phyloP scores from a whole-genome alignment of 2,113 vertebrate species.

The Gnathonemus longibarbis region DNA sequence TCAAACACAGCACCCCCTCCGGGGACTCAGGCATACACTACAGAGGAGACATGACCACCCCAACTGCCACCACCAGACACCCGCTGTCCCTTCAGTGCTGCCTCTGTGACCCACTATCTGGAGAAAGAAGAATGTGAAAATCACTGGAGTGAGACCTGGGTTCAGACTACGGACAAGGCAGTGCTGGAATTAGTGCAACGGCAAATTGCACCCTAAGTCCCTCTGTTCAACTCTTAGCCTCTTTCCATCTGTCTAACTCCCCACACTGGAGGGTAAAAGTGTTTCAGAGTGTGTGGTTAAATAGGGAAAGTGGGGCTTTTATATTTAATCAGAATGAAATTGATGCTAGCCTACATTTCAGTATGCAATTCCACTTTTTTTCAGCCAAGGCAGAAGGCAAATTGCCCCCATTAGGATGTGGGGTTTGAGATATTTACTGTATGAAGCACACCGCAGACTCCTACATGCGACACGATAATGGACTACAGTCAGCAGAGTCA shows the following conservation, averaged over 20 bases:
- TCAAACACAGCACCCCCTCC: not conserved
- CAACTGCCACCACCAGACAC: not conserved
- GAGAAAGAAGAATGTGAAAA: not conserved
- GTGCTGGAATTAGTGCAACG: not conserved
- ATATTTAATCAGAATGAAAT: conserved; percentile 2
- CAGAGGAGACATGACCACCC: too few relatives aligned
- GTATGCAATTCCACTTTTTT: not conserved
- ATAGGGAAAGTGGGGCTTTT: not conserved
- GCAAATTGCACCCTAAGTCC: not conserved
- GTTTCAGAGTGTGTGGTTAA: not conserved
- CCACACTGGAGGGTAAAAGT: not conserved
- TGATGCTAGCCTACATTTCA: not conserved
- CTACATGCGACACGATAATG: not conserved
- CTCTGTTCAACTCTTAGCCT: not conserved
- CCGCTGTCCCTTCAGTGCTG: not conserved
- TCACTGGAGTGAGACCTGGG: not conserved
- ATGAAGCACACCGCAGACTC: not conserved
- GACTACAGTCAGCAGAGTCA: not conserved
- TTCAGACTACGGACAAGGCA: not conserved
- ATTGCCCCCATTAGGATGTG: not conserved
- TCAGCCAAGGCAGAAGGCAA: not conserved
- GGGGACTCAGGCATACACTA: not conserved
- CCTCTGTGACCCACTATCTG: not conserved
- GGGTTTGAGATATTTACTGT: not conserved
- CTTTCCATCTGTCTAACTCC: not conserved